Evolutionary conservation across 2,113 vertebrate species (phyloP), one percentile per base, ranked within the genome.

Genomic region (Phaethon lepturus): DNA sequence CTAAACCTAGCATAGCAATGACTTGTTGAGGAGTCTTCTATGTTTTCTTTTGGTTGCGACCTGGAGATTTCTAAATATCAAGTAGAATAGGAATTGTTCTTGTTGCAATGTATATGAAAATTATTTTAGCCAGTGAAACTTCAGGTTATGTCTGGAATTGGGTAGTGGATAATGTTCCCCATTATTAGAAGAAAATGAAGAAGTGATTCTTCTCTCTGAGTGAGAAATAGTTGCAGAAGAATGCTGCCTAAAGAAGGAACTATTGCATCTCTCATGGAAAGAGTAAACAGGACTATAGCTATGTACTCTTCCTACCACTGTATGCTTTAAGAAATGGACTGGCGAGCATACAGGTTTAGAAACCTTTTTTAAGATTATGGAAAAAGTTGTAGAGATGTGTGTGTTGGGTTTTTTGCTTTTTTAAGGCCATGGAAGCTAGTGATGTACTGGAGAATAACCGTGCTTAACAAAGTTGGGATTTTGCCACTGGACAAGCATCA

Each of bases 401-500:
- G 7, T 28, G 20, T 10, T 17, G 22, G 17, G 9, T 4, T 31
- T 84, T 38, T 56, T 44, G 12, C 4, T 23, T 24, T 77, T 71
- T 75, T 94, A 35, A 45, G 28, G 14, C 47, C 0, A 0, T 6
- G 17, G 28, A 78, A 90, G 33, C 31, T 81, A 0, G 0, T 5
- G 4, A 20, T 81, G 2, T 52, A 3, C 59, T 60, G 14, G 25
- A 75, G 40, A 63, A 35, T 17, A 91, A 16, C 28, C 83, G 23
- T 69, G 14, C 23, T 71, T 47, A 33, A 42, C 11, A 38, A 47
- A 77, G 22, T 76, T 3, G 12, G 22, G 26, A 15, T 88, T 83
- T 77, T 91, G 64, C 20, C 26, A 44, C 35, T 78, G 40, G 79
- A 38, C 5, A 44, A 79, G 38, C 26, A 86, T 52, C 53, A 45